Percentiles rank a stretch among this genome's conserved stretches.
Conservation (phyloP, 2,797 vertebrate genomes). For the Arctocebus calabarensis region DNA sequence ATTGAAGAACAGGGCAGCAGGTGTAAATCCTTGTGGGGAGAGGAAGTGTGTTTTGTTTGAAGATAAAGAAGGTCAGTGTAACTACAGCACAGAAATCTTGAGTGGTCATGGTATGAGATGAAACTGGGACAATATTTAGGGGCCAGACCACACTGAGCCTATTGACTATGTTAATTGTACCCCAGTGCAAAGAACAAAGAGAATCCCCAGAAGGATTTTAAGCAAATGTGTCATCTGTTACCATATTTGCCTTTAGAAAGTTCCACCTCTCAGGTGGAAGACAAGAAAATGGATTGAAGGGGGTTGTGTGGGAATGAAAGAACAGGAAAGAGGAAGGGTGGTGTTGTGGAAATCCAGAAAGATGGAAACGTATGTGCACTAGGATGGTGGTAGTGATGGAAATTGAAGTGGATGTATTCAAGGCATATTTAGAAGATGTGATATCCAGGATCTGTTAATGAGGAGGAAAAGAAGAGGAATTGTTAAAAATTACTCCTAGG, state of each 20-base stretch:
- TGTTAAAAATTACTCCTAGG: not conserved
- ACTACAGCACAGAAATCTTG: not conserved
- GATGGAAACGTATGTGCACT: not conserved
- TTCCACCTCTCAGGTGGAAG: not conserved
- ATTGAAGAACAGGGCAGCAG: not conserved
- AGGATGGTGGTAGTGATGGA: not conserved
- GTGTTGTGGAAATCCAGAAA: not conserved
- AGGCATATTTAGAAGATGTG: not conserved
- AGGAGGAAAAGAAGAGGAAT: not conserved
- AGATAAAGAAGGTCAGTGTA: not conserved
- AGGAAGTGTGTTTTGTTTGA: constrained; percentile 3
- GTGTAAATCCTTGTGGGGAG: not conserved
- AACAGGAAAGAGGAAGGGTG: not conserved
- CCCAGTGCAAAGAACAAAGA: not conserved
- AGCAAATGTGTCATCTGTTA: not conserved
- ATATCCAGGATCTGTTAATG: not conserved
- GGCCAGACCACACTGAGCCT: not conserved
- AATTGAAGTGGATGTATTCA: not conserved
- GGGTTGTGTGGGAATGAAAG: not conserved
- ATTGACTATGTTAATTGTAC: constrained; percentile 30
- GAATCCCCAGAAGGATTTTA: constrained; percentile 19
- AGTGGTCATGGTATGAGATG: not conserved
- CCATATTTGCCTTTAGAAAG: not conserved
- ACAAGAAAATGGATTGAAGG: not conserved
- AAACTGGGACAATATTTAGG: not conserved